These are phyloP conservation scores for Neosalanx taihuensis DNA, from an alignment of 2,797 vertebrate genomes.

Conservation along the genomic window DNA sequence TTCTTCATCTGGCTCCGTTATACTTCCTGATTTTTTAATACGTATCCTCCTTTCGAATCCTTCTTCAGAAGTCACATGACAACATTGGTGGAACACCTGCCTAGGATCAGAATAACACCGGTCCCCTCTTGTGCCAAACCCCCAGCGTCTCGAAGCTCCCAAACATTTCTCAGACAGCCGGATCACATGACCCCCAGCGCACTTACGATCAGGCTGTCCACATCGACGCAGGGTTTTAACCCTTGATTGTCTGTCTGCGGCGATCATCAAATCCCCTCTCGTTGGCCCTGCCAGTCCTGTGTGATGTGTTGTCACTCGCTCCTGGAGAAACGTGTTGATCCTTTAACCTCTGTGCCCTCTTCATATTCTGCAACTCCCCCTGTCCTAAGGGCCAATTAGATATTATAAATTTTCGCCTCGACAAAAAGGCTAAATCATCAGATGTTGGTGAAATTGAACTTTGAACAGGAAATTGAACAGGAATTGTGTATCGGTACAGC, in stretches of 20 bases:
- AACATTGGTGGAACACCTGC: slow-evolving; percentile 13
- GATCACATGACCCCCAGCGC: neutral
- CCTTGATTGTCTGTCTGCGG: neutral
- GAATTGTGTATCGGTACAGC: no score
- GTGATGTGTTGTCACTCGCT: neutral
- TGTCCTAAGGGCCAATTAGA: no score
- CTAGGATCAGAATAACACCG: slow-evolving; percentile 36
- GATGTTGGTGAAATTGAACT: no score
- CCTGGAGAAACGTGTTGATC: neutral
- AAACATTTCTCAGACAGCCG: neutral
- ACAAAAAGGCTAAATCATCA: no score
- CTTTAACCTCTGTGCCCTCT: no score
- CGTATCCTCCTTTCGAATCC: slow-evolving; percentile 29
- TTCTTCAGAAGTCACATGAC: slow-evolving; percentile 30
- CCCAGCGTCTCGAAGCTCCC: slow-evolving; percentile 8
- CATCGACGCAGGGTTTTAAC: neutral
- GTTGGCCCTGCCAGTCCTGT: neutral
- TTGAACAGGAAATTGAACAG: no score
- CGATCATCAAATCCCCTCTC: neutral
- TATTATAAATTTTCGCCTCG: no score
- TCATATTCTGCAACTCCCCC: no score
- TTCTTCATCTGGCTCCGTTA: neutral
- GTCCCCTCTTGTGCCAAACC: slow-evolving; percentile 18
- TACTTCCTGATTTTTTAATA: slow-evolving; percentile 45
- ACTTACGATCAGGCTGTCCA: neutral